Evolutionary conservation across 2,113 vertebrate species (phyloP).

Genomic region (Peromyscus californicus): DNA sequence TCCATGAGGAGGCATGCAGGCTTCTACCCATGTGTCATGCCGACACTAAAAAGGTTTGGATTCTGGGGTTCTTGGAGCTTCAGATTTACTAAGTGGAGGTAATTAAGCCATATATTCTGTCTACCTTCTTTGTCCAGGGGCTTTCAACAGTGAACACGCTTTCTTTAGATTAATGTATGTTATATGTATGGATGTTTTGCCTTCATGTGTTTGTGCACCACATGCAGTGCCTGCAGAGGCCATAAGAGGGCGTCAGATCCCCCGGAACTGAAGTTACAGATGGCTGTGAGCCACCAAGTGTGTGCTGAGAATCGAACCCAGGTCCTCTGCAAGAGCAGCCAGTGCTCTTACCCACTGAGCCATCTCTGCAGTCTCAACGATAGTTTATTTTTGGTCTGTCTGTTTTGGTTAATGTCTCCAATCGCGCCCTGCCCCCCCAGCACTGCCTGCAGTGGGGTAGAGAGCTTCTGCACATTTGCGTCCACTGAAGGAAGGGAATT

Average conservation of each 20-base stretch:
- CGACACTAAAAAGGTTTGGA: neutral
- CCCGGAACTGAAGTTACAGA: neutral
- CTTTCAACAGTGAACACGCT: neutral
- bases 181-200: neutral
- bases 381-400: neutral
- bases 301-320: neutral
- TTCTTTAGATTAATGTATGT: neutral
- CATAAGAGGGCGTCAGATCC: neutral
- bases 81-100: neutral
- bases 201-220: neutral
- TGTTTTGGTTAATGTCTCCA: neutral
- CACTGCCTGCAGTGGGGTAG: neutral
- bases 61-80: neutral
- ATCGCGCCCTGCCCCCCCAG: neutral
- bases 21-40: neutral
- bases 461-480: neutral
- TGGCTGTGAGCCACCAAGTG: accelerated
- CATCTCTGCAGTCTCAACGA: neutral
- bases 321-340: neutral
- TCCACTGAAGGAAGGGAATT: neutral
- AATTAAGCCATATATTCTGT: neutral
- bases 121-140: neutral
- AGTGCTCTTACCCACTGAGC: neutral
- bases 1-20: neutral
- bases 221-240: neutral